Percentiles rank a stretch among this genome's conserved stretches.
phyloP scores from a whole-genome alignment of 2,888 invertebrate genomes.

The Fragum fragum region DNA sequence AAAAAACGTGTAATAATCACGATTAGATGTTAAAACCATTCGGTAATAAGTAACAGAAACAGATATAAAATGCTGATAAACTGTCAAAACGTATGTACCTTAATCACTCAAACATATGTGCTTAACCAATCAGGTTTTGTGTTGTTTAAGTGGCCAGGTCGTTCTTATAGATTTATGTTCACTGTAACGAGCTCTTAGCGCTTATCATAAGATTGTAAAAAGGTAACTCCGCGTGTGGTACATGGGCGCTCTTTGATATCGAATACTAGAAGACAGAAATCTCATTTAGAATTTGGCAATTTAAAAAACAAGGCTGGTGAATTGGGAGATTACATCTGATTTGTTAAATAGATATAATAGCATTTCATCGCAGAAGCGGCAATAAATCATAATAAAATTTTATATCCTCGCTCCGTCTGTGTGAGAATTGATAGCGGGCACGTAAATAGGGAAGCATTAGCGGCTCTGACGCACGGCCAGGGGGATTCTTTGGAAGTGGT shows the following conservation, averaged over 20 bases:
- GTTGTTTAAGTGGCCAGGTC: constrained; percentile 39
- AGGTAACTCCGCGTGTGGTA: constrained; percentile 53
- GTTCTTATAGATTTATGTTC: constrained; percentile 57
- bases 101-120: constrained; percentile 54
- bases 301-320: constrained; percentile 21
- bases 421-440: constrained; percentile 36
- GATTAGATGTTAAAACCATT: constrained; percentile 56
- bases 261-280: constrained; percentile 58
- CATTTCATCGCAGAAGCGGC: constrained; percentile 58
- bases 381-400: constrained; percentile 66
- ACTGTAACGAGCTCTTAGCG: constrained; percentile 41
- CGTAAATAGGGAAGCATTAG: not conserved
- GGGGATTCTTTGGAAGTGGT: not conserved
- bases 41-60: constrained; percentile 54
- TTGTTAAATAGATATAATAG: constrained; percentile 63
- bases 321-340: constrained; percentile 59
- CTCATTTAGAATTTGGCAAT: constrained; percentile 65
- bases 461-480: not conserved
- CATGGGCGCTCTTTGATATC: constrained; percentile 55
- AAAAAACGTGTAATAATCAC: constrained; percentile 37
- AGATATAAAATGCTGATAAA: constrained; percentile 61
- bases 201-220: constrained; percentile 63
- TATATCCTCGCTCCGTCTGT: constrained; percentile 35
- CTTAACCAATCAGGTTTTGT: constrained; percentile 43
- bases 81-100: constrained; percentile 58